Conservation (phyloP, 2,113 vertebrate genomes). For the Erythrolamprus reginae region DNA sequence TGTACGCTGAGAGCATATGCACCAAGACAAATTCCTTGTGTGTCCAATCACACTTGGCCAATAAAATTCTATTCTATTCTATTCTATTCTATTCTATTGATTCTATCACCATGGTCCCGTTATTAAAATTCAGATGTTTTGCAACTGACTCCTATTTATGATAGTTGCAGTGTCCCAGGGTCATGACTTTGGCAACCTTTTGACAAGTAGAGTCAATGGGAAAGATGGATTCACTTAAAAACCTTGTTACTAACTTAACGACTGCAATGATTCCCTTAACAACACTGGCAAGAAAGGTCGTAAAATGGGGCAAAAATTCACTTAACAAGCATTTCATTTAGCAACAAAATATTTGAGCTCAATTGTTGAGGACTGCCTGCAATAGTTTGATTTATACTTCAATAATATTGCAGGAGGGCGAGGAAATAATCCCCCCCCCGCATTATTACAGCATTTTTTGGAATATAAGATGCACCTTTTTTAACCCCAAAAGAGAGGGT, state of each 20-base stretch:
- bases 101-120: not conserved
- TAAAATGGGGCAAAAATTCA: not conserved
- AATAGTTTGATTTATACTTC: too few species aligned
- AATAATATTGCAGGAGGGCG: too few species aligned
- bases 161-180: not conserved
- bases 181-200: not conserved
- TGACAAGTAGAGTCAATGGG: not conserved
- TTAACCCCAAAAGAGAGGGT: too few species aligned
- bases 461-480: too few species aligned
- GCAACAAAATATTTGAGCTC: not conserved
- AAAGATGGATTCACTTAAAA: not conserved
- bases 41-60: too few species aligned
- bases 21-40: too few species aligned
- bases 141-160: not conserved
- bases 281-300: not conserved
- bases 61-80: too few species aligned
- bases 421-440: too few species aligned
- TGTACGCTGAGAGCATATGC: too few species aligned
- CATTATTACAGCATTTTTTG: too few species aligned
- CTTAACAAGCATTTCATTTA: not conserved
- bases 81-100: too few species aligned
- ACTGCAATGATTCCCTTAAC: not conserved
- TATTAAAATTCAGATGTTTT: not conserved
- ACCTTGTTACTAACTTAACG: not conserved
- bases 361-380: not conserved